Percentiles rank a stretch among this genome's conserved stretches.
Conservation (phyloP, 2,888 invertebrate species). For the Buathra laborator region DNA sequence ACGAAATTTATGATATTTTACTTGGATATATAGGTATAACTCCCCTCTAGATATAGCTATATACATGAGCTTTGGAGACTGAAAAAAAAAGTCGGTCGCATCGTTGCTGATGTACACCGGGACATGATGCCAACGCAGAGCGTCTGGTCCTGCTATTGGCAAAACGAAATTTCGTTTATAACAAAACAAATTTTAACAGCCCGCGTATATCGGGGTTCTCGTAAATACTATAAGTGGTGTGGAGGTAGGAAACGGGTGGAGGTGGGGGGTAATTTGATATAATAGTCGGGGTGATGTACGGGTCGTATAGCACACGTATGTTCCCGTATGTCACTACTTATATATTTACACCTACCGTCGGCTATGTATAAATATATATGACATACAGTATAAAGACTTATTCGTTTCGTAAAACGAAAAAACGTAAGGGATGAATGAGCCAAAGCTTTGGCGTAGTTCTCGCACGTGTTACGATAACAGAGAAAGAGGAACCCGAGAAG, state of each 20-base stretch:
- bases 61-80: background rate
- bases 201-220: background rate
- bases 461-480: constrained; percentile 6
- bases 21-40: constrained; percentile 2
- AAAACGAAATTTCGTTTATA: constrained; percentile 25
- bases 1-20: constrained; percentile 53
- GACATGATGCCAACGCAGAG: constrained; percentile 2
- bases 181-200: constrained; percentile 26
- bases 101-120: constrained; percentile 20
- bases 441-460: background rate
- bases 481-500: background rate
- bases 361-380: background rate
- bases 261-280: constrained; percentile 36
- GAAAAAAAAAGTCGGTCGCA: constrained; percentile 29
- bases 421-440: background rate
- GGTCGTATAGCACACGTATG: background rate
- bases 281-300: background rate
- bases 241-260: too few relatives aligned
- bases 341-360: background rate
- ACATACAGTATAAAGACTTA: background rate
- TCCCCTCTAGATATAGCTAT: background rate
- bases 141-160: background rate
- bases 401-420: constrained; percentile 18
- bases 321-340: background rate
- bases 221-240: constrained; percentile 6